Conservation (phyloP, 2,888 invertebrate species). For the Oscheius sp. region DNA sequence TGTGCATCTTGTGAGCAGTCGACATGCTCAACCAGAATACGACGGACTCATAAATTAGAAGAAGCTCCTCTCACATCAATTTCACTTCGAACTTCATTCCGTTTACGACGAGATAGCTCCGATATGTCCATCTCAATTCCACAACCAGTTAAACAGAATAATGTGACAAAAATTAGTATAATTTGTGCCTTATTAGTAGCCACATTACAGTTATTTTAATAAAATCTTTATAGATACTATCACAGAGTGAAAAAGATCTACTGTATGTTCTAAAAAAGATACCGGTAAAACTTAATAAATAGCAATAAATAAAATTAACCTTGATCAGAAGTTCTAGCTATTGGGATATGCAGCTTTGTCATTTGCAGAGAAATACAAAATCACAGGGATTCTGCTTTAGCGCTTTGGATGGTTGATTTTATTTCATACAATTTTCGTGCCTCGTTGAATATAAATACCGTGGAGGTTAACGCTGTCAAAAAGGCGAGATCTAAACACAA, state of each 20-base stretch:
- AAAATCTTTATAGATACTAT: constrained; percentile 14
- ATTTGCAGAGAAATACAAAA: background rate
- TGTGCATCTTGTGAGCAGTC: constrained; percentile 60
- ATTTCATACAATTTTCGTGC: constrained; percentile 62
- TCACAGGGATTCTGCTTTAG: constrained; percentile 30
- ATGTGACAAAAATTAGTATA: background rate
- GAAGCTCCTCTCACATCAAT: constrained; percentile 50
- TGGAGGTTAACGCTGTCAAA: constrained; percentile 90
- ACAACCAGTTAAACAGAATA: background rate
- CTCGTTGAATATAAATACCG: constrained; percentile 80
- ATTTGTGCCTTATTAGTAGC: background rate
- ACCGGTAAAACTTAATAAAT: constrained; percentile 33
- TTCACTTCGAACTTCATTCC: constrained; percentile 55
- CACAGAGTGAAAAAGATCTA: constrained; percentile 16
- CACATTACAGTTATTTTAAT: constrained; percentile 3
- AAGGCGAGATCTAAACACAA: constrained; percentile 86
- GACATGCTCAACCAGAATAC: constrained; percentile 43
- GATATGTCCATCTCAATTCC: background rate
- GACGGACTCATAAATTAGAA: constrained; percentile 40
- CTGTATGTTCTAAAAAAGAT: background rate
- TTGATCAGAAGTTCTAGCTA: background rate
- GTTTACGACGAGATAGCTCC: constrained; percentile 42
- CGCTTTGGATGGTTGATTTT: constrained; percentile 21
- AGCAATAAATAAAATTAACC: constrained; percentile 7
- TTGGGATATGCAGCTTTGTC: constrained; percentile 26